phyloP scores from a whole-genome alignment of 2,888 invertebrate genomes.

The Doris montereyensis region DNA sequence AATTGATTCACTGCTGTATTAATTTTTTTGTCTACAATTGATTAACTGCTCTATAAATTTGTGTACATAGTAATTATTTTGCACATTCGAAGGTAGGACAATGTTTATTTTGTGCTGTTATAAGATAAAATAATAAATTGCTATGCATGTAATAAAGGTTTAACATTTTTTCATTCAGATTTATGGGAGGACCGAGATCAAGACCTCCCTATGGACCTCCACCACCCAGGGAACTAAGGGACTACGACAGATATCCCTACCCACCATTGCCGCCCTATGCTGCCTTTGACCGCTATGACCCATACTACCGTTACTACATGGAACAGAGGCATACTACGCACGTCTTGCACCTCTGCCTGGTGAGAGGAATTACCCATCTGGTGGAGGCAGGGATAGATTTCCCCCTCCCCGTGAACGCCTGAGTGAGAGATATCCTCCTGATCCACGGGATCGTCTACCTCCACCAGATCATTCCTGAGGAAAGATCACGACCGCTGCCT shows the following conservation, averaged over 20 bases:
- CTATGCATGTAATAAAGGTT: too few relatives aligned
- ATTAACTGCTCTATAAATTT: too few relatives aligned
- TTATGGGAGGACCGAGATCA: slow-evolving; percentile 45
- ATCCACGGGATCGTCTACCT: slow-evolving; percentile 51
- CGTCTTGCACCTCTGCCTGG: slow-evolving; percentile 53
- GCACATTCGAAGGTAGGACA: too few relatives aligned
- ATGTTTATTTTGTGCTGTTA: too few relatives aligned
- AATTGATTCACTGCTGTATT: too few relatives aligned
- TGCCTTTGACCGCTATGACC: slow-evolving; percentile 47
- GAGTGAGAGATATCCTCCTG: slow-evolving; percentile 44
- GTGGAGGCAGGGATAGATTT: slow-evolving; percentile 46
- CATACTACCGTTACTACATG: slow-evolving; percentile 50
- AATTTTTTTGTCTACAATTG: too few relatives aligned
- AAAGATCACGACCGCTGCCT: slow-evolving; percentile 45
- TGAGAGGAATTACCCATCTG: slow-evolving; percentile 52
- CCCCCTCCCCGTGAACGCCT: slow-evolving; percentile 42
- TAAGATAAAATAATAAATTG: too few relatives aligned
- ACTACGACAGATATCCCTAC: slow-evolving; percentile 40
- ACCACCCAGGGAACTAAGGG: slow-evolving; percentile 41
- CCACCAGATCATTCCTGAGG: too few relatives aligned
- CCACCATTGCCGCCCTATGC: slow-evolving; percentile 38
- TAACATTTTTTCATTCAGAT: too few relatives aligned
- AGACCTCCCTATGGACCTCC: slow-evolving; percentile 46
- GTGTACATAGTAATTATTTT: too few relatives aligned
- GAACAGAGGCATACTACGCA: slow-evolving; percentile 54